Conservation (phyloP, 2,888 invertebrate genomes). For the Sturmia bella region DNA sequence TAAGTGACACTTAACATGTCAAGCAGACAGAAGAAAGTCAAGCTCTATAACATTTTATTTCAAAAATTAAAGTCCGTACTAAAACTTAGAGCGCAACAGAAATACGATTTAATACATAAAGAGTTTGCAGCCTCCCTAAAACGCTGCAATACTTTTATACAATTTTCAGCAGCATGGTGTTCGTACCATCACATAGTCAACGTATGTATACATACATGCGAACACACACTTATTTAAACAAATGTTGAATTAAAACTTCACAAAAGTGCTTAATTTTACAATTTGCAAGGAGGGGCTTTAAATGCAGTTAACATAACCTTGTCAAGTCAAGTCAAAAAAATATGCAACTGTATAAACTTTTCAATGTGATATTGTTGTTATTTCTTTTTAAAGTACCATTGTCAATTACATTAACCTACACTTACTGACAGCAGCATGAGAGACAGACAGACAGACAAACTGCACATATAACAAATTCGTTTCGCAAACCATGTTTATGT, state of each 20-base stretch:
- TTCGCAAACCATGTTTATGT: conserved; percentile 42
- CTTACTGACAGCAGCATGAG: background rate
- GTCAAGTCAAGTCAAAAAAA: background rate
- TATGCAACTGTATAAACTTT: too few relatives aligned
- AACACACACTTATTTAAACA: background rate
- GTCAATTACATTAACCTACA: conserved; percentile 56
- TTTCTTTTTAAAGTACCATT: conserved; percentile 13
- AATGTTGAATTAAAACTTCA: background rate
- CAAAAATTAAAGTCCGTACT: background rate
- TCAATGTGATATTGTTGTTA: conserved; percentile 9
- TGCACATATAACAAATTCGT: conserved; percentile 34
- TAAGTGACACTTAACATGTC: too few relatives aligned
- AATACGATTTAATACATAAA: background rate
- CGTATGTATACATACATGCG: background rate
- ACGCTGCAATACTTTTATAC: conserved; percentile 27
- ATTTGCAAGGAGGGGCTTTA: background rate
- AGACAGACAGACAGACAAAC: background rate
- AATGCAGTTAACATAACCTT: conserved; percentile 33
- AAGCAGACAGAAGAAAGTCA: too few relatives aligned
- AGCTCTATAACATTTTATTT: background rate
- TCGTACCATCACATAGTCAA: background rate
- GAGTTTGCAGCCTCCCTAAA: background rate
- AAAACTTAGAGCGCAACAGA: background rate
- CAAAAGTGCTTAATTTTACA: background rate
- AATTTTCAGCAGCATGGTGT: conserved; percentile 24